phyloP scores from a whole-genome alignment of 2,113 vertebrate genomes.

The Cynopterus brachyotis region DNA sequence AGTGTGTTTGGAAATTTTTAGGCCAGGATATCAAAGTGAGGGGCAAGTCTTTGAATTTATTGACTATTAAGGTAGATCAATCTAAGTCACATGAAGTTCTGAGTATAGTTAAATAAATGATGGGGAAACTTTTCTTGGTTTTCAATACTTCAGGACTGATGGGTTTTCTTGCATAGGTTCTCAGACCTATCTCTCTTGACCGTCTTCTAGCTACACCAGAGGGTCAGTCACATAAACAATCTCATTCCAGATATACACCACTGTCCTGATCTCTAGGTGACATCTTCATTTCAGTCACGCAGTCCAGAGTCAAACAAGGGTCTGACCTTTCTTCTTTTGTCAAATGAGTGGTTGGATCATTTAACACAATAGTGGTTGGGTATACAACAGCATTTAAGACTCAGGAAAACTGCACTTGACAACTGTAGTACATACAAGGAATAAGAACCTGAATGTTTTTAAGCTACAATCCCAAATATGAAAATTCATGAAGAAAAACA shows the following conservation, averaged over 20 bases:
- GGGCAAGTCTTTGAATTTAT: neutral
- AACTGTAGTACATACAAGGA: neutral
- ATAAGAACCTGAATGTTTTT: neutral
- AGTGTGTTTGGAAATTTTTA: neutral
- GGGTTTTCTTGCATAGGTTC: neutral
- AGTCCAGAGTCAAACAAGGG: neutral
- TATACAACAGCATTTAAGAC: neutral
- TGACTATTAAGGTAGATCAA: neutral
- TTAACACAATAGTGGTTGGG: too few relatives aligned
- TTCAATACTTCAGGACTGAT: neutral
- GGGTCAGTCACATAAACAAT: neutral
- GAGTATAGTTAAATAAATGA: neutral
- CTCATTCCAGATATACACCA: neutral
- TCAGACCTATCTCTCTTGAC: neutral
- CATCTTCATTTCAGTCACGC: neutral
- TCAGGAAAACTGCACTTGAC: neutral
- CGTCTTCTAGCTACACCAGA: neutral
- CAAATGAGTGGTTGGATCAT: neutral
- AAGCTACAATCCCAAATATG: neutral
- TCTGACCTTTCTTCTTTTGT: neutral
- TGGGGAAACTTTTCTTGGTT: neutral
- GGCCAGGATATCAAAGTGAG: neutral
- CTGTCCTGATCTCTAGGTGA: neutral
- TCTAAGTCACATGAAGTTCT: neutral
- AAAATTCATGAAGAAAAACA: neutral